Conservation (phyloP, 2,888 invertebrate species). For the Athalia circularis region DNA sequence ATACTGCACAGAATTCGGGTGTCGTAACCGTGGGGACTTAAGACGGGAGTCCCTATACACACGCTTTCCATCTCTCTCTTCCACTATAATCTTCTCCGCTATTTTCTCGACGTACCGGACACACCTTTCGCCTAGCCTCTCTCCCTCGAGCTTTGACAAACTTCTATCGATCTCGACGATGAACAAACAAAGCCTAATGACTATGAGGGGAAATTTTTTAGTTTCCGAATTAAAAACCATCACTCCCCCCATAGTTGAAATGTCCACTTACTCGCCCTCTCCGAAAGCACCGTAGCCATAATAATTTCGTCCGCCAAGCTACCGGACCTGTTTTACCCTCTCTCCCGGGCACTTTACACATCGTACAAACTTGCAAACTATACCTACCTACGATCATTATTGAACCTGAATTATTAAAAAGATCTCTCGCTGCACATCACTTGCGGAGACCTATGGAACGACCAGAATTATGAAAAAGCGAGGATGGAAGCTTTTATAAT, state of each 20-base stretch:
- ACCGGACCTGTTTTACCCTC: neutral
- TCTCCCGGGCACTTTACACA: constrained; percentile 3
- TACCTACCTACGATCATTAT: neutral
- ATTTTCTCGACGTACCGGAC: constrained; percentile 13
- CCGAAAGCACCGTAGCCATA: too few relatives aligned
- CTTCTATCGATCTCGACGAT: neutral
- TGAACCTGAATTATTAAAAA: neutral
- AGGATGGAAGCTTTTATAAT: too few relatives aligned
- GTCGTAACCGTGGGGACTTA: constrained; percentile 48
- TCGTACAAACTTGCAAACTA: neutral
- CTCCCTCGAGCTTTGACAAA: neutral
- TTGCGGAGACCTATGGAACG: neutral
- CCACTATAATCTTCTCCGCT: neutral
- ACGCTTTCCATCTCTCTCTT: constrained; percentile 6
- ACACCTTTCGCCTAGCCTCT: neutral
- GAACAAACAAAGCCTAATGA: neutral
- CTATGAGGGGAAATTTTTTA: neutral
- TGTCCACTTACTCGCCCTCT: too few relatives aligned
- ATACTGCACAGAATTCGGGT: constrained; percentile 59
- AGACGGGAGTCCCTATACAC: constrained; percentile 36
- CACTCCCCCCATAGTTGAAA: too few relatives aligned
- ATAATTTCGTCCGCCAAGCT: too few relatives aligned
- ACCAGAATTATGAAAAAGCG: too few relatives aligned
- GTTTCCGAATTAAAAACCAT: neutral
- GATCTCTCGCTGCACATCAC: neutral